Conservation (phyloP, 2,113 vertebrate genomes). For the Eupsittula cactorum region DNA sequence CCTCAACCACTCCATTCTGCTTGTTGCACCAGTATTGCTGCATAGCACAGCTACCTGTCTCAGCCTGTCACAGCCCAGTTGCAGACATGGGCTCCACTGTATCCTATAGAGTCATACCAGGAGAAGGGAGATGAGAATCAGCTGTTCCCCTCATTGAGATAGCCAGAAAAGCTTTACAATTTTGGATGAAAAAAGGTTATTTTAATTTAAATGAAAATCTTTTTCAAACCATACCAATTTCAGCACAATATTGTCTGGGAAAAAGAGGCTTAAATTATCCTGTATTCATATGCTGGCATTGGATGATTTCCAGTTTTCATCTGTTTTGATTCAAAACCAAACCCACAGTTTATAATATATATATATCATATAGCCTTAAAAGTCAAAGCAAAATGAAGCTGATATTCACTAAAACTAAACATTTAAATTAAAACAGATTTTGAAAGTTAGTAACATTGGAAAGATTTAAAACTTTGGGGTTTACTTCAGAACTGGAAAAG, state of each 20-base stretch:
- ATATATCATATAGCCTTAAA: neutral
- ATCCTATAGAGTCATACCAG: neutral
- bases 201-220: conserved; percentile 32
- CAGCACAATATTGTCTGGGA: neutral
- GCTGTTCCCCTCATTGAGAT: neutral
- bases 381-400: neutral
- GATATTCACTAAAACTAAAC: neutral
- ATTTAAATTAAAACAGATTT: neutral
- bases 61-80: neutral
- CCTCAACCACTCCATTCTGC: neutral
- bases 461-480: neutral
- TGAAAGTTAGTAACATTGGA: neutral
- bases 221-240: conserved; percentile 21
- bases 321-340: conserved; percentile 9
- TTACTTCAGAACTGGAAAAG: neutral
- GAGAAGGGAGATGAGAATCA: neutral
- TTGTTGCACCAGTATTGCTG: neutral
- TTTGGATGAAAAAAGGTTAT: neutral
- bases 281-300: conserved; percentile 1
- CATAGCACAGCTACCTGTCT: neutral
- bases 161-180: neutral
- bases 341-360: neutral
- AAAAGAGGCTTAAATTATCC: conserved; percentile 26
- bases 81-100: neutral
- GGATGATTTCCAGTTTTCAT: conserved; percentile 21